Evolutionary conservation across 2,888 invertebrate genomes (phyloP).

Genomic region (Acrobeloides nanus): DNA sequence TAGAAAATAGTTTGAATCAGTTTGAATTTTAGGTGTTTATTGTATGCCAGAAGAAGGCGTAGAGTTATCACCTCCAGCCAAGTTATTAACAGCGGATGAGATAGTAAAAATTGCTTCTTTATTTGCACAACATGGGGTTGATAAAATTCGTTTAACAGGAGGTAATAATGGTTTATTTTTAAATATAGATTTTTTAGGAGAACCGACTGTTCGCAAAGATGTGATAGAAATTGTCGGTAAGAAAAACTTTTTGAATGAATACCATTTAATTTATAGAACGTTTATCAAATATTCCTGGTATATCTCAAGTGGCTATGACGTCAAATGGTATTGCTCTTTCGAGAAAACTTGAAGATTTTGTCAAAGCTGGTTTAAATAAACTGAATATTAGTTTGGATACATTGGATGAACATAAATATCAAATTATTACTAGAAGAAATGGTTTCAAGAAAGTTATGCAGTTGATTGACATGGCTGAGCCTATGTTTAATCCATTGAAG

Average conservation of each 20-base stretch:
- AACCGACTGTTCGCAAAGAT: slow-evolving; percentile 84
- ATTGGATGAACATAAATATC: slow-evolving; percentile 73
- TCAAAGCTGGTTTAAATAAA: slow-evolving; percentile 73
- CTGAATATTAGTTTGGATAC: slow-evolving; percentile 92
- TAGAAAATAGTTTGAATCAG: background rate
- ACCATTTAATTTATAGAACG: no score
- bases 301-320: slow-evolving; percentile 77
- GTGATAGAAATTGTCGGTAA: slow-evolving; percentile 71
- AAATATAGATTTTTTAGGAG: no score
- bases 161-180: no score
- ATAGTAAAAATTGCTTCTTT: slow-evolving; percentile 69
- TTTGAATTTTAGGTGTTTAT: slow-evolving; percentile 60
- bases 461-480: slow-evolving; percentile 76
- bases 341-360: slow-evolving; percentile 68
- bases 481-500: slow-evolving; percentile 64
- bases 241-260: no score
- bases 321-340: slow-evolving; percentile 85
- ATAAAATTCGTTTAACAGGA: slow-evolving; percentile 87
- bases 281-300: slow-evolving; percentile 56
- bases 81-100: slow-evolving; percentile 74
- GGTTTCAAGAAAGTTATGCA: slow-evolving; percentile 80
- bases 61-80: slow-evolving; percentile 67
- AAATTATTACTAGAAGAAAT: slow-evolving; percentile 76
- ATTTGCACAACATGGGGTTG: slow-evolving; percentile 80
- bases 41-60: slow-evolving; percentile 98